Evolutionary conservation across 2,113 vertebrate genomes (phyloP), one percentile per base, ranked within the genome.

Genomic region (Psittacus erithacus): DNA sequence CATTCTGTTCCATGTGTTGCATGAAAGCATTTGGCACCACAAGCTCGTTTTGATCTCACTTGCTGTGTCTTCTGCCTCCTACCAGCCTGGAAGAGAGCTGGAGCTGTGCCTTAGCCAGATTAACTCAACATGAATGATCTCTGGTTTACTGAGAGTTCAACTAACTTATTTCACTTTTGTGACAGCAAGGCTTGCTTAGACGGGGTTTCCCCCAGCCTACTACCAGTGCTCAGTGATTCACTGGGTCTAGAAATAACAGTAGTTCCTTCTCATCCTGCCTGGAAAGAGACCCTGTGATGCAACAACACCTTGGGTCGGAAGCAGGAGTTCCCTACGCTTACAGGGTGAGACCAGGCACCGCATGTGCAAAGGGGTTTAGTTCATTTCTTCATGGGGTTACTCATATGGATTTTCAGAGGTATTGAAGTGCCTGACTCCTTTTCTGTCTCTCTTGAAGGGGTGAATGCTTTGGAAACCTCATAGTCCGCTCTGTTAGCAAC

Each of bases 61-160:
- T 95, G 52, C 92, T 92, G 68, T 88, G 55, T 87, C 76, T 96
- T 94, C 69, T 94, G 92, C 90, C 80, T 93, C 90, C 80, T 88
- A 81, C 69, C 76, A 92, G 76, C 80, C 75, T 88, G 59, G 63
- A 74, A 83, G 79, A 81, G 88, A 93, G 82, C 67, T 92, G 86
- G 88, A 93, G 71, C 50, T 73, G 86, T 87, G 81, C 74, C 77
- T 50, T 39, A 78, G 64, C 83, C 74, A 89, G n/a, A 80, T 76
- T 22, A 90, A 57, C 49, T 82, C 74, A 73, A 73, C 19, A 3
- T 33, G 71, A 88, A 62, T 57, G 67, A 57, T 93, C 59, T 69
- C 49, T 76, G 63, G 17, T 91, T 87, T 87, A 25, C 67, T 49
- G 59, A 55, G 76, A 70, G 53, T 82, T 92, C 75, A 46, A 50